Evolutionary conservation across 2,113 vertebrate genomes (phyloP), one percentile per base, ranked within the genome.

Genomic region (Xiphophorus hellerii): DNA sequence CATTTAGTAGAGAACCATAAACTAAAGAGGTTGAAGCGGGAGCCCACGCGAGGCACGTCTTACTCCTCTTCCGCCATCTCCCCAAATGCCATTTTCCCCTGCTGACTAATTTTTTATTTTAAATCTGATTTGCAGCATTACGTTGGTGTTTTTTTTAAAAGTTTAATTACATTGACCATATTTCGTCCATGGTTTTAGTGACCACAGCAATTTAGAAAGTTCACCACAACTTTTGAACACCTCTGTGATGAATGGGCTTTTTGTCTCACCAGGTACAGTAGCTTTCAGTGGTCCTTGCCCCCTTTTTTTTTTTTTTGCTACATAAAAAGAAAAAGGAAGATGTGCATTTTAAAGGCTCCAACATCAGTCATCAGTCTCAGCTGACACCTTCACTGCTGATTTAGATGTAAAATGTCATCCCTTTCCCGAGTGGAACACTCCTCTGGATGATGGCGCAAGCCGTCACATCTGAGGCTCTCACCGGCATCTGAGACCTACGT

Each of bases 381-480:
- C 90, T 87, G 76, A 91, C 90, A 84, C 84, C 82, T 58, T 73
- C 61, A 29, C 76, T 84, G 84, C 80, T 84, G 68, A 89, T 84
- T 84, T 78, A 81, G 76, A 84, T 77, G 80, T 75, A 69, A 54
- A 35, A 66, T 17, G 14, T 11, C 62, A 54, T 72, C 71, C 62
- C 71, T 78, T 75, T 39, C 31, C 68, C 37, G n/a, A 68, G 58
- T 48, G 15, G 42, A 87, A 83, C 71, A 27, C 74, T 86, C 68
- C 85, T 79, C 74, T 84, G 60, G 73, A 28, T 86, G 86, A 90
- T 90, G 89, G 87, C 91, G 91, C 69, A 82, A 83, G 84, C 90
- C 78, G 83, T 91, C 83, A 84, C 81, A 84, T 85, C 76, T 77
- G 77, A 82, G 73, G 67, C 71, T 83, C 76, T 78, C 71, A 51